A percentile compares a stretch with the other conserved stretches of the same genome.
phyloP scores from a whole-genome alignment of 92 coral and sea anemone genomes.

The Muricea muricata region DNA sequence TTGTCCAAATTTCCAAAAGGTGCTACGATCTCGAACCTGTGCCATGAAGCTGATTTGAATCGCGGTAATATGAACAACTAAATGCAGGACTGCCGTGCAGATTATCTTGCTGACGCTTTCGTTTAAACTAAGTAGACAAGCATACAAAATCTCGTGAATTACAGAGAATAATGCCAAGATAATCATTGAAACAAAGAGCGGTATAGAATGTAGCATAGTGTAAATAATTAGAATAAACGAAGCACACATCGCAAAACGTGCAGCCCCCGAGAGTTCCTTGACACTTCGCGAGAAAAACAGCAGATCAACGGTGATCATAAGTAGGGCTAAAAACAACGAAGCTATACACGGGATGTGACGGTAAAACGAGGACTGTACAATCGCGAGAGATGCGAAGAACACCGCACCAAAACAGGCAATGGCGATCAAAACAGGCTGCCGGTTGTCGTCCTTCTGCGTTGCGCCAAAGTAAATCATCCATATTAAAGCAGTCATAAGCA shows the following conservation, averaged over 20 bases:
- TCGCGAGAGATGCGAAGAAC: slow-evolving; percentile 76
- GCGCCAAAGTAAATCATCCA: slow-evolving; percentile 97
- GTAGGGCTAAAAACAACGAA: slow-evolving; percentile 79
- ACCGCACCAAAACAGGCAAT: slow-evolving; percentile 77
- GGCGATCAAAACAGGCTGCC: slow-evolving; percentile 76
- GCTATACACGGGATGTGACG: slow-evolving; percentile 79
- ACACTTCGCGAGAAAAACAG: slow-evolving; percentile 71
- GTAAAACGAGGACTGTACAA: slow-evolving; percentile 83
- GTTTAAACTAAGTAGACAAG: slow-evolving; percentile 34
- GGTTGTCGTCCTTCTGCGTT: slow-evolving; percentile 49
- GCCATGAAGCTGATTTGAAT: slow-evolving; percentile 98
- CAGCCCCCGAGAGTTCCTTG: slow-evolving; percentile 76
- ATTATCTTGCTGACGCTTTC: slow-evolving; percentile 53
- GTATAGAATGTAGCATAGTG: slow-evolving; percentile 90
- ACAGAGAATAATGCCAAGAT: slow-evolving; percentile 84
- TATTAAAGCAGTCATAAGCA: slow-evolving; percentile 75
- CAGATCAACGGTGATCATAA: slow-evolving; percentile 81
- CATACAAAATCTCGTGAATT: slow-evolving; percentile 88
- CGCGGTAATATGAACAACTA: slow-evolving; percentile 91
- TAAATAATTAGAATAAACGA: slow-evolving; percentile 90
- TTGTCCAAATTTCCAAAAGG: slow-evolving; percentile 99
- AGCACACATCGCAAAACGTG: slow-evolving; percentile 92
- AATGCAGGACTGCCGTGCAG: slow-evolving; percentile 81
- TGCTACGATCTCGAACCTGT: slow-evolving; percentile 97
- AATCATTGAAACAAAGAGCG: slow-evolving; percentile 86